Conservation (phyloP, 1,140 invertebrate genomes). For the Hestina assimilis region DNA sequence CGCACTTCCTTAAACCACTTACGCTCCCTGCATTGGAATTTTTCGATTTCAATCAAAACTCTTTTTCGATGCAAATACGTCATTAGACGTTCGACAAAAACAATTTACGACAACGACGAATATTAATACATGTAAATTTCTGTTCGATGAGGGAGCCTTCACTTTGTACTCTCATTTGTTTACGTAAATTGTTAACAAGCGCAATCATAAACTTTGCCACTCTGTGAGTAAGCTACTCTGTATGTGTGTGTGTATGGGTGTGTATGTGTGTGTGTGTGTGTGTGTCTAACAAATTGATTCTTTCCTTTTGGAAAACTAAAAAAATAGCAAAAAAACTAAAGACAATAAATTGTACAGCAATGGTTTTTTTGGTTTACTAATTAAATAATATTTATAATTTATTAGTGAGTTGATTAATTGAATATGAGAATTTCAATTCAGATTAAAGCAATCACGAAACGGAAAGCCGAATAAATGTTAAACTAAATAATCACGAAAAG, state of each 20-base stretch:
- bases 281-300: too few relatives aligned
- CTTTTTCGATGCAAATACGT: slow-evolving; percentile 60
- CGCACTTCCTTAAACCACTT: slow-evolving; percentile 14
- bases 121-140: slow-evolving; percentile 59
- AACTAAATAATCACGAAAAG: slow-evolving; percentile 22
- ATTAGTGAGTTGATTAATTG: not conserved
- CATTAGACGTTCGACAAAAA: slow-evolving; percentile 49
- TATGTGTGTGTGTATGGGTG: too few relatives aligned
- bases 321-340: too few relatives aligned
- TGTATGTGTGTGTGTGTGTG: too few relatives aligned
- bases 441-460: not conserved
- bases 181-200: slow-evolving; percentile 3
- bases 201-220: not conserved
- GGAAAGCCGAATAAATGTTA: slow-evolving; percentile 11
- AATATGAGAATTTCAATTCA: not conserved
- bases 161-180: slow-evolving; percentile 16
- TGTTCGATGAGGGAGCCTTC: slow-evolving; percentile 23
- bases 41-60: slow-evolving; percentile 35
- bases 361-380: too few relatives aligned
- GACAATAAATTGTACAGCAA: too few relatives aligned
- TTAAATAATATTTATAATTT: too few relatives aligned
- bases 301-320: too few relatives aligned
- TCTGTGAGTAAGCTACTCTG: not conserved
- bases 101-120: slow-evolving; percentile 49
- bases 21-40: slow-evolving; percentile 21